phyloP scores from a whole-genome alignment of 2,888 invertebrate genomes.

The Fabriciana adippe region DNA sequence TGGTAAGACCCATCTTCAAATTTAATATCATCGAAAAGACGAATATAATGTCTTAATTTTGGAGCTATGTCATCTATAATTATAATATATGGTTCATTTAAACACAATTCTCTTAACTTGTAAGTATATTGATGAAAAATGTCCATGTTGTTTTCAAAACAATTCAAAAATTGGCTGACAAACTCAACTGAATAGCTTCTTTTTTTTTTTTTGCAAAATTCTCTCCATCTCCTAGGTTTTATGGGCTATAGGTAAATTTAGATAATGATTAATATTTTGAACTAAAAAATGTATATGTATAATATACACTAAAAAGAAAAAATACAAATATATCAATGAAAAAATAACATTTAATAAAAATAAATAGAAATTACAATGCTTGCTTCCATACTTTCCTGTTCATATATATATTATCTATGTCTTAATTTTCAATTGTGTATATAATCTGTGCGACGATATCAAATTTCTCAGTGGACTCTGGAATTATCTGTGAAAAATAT shows the following conservation, averaged over 20 bases:
- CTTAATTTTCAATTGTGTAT: not conserved
- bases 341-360: no score
- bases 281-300: no score
- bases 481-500: slow-evolving; percentile 51
- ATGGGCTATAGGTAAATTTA: no score
- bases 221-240: no score
- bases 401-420: not conserved
- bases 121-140: slow-evolving; percentile 56
- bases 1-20: slow-evolving; percentile 53
- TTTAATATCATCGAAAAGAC: slow-evolving; percentile 45
- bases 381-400: not conserved
- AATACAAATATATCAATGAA: no score
- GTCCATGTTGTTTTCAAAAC: slow-evolving; percentile 45
- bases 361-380: no score
- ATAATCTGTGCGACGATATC: slow-evolving; percentile 25
- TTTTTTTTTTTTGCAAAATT: no score
- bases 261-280: no score
- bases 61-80: slow-evolving; percentile 50
- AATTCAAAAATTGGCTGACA: no score
- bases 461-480: slow-evolving; percentile 49
- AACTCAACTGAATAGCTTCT: no score
- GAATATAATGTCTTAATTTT: slow-evolving; percentile 50
- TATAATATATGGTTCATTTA: slow-evolving; percentile 49
- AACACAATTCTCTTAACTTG: slow-evolving; percentile 48
- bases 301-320: no score